These are phyloP conservation scores for Crematogaster levior DNA, from an alignment of 2,888 invertebrate genomes.

Conservation along the genomic window DNA sequence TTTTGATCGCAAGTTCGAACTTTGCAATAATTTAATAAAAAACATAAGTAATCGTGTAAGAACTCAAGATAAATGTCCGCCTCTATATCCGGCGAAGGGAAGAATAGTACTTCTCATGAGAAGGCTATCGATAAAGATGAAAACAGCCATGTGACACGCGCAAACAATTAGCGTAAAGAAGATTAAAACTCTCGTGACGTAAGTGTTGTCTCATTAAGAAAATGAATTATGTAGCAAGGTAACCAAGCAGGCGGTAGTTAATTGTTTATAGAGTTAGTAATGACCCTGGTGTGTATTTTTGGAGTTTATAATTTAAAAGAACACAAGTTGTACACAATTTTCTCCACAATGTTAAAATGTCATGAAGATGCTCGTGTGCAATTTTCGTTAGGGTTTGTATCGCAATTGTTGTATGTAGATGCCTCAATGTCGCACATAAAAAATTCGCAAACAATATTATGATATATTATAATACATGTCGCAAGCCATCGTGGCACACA, in stretches of 20 bases:
- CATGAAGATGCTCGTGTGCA: not conserved
- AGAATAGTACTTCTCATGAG: not conserved
- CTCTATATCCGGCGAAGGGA: too few relatives aligned
- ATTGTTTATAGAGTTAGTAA: not conserved
- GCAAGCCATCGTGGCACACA: not conserved
- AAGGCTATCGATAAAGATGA: constrained; percentile 16
- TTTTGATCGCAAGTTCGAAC: not conserved
- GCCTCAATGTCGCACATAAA: not conserved
- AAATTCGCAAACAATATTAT: not conserved
- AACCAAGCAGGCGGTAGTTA: not conserved
- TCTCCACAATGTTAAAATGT: not conserved
- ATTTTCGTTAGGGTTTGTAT: not conserved
- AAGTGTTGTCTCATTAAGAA: not conserved
- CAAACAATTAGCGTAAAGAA: constrained; percentile 51
- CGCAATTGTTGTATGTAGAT: not conserved
- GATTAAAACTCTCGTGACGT: constrained; percentile 53
- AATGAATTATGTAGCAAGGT: not conserved
- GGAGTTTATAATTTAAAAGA: not conserved
- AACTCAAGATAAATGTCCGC: not conserved
- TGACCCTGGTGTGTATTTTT: not conserved
- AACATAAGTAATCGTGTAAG: not conserved
- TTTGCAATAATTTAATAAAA: not conserved
- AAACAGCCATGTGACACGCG: constrained; percentile 1
- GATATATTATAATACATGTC: not conserved
- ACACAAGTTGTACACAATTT: too few relatives aligned